Percentiles rank a stretch among this genome's conserved stretches.
phyloP scores from a whole-genome alignment of 2,888 invertebrate species.

The Eremobia ochroleuca region DNA sequence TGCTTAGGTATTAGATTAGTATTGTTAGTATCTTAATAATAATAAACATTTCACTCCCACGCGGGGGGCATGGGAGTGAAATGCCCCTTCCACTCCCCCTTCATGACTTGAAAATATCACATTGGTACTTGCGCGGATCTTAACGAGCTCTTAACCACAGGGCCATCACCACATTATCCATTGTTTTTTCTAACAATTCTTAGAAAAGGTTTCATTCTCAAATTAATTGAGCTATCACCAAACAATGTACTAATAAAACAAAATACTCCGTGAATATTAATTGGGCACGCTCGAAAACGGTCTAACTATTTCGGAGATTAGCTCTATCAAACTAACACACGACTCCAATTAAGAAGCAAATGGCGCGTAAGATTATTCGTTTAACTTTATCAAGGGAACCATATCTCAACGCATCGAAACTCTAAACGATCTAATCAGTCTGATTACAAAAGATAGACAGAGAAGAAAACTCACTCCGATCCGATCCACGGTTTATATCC shows the following conservation, averaged over 20 bases:
- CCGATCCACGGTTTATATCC: too few species aligned
- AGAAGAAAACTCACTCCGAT: conserved; percentile 24
- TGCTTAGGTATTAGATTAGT: too few species aligned
- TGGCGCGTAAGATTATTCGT: conserved; percentile 44
- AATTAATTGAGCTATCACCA: not conserved
- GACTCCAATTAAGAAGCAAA: conserved; percentile 49
- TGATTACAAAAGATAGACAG: not conserved
- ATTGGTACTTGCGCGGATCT: not conserved
- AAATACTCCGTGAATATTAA: not conserved
- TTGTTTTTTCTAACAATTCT: not conserved
- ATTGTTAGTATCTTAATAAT: too few species aligned
- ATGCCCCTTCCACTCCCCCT: too few species aligned
- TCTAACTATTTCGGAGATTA: conserved; percentile 52
- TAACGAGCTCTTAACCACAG: not conserved
- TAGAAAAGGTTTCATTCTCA: not conserved
- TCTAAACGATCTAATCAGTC: conserved; percentile 60
- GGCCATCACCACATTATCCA: not conserved
- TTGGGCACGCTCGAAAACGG: conserved; percentile 5
- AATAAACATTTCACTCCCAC: too few species aligned
- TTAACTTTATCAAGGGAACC: conserved; percentile 49
- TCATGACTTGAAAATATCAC: not conserved
- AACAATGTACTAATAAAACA: not conserved
- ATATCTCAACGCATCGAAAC: conserved; percentile 52
- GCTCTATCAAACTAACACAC: conserved; percentile 49
- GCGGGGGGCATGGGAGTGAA: too few species aligned